Evolutionary conservation across 2,888 invertebrate genomes (phyloP).

Genomic region (Antheraea yamamai): DNA sequence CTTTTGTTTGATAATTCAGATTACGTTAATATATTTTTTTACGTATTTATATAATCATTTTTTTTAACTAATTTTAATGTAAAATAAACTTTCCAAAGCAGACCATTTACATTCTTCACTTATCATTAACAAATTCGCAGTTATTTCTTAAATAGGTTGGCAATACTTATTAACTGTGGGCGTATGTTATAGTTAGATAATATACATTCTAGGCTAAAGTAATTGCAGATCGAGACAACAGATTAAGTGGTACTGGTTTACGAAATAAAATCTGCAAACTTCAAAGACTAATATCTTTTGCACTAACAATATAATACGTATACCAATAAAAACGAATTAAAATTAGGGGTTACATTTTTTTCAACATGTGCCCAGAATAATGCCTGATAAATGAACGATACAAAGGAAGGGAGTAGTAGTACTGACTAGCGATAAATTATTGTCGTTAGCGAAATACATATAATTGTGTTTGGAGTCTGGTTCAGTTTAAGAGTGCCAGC

Average conservation of each 20-base stretch:
- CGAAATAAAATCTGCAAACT: background rate
- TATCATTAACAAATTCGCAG: background rate
- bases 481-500: too few species aligned
- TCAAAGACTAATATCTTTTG: background rate
- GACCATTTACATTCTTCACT: background rate
- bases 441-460: too few species aligned
- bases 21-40: background rate
- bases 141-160: background rate
- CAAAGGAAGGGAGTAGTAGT: too few species aligned
- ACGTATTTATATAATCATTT: background rate
- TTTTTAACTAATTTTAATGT: background rate
- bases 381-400: too few species aligned
- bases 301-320: background rate
- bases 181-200: too few species aligned
- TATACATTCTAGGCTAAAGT: background rate
- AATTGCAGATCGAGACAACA: too few species aligned
- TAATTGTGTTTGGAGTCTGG: too few species aligned
- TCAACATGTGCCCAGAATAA: background rate
- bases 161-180: too few species aligned
- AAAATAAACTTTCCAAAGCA: background rate
- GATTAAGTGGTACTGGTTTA: background rate
- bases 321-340: background rate
- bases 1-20: background rate
- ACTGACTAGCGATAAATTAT: too few species aligned
- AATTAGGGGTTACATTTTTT: background rate